Evolutionary conservation across 2,113 vertebrate genomes (phyloP).

Genomic region (Argyrosomus japonicus): DNA sequence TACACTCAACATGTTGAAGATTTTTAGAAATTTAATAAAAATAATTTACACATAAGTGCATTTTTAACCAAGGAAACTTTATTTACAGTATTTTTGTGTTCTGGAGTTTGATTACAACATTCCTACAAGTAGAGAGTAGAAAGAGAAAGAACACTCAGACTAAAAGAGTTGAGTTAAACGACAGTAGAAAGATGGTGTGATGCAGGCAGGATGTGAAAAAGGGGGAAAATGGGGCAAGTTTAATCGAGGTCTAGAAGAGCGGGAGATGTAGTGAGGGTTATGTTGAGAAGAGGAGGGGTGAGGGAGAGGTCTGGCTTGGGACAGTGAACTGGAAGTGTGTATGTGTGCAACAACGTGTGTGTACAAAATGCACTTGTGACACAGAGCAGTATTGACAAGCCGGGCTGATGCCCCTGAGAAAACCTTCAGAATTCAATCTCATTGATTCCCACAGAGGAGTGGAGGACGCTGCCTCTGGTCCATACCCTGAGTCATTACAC

Average conservation of each 20-base stretch:
- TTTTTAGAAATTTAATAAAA: neutral
- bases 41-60: neutral
- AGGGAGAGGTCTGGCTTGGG: slow-evolving; percentile 57
- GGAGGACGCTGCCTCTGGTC: slow-evolving; percentile 74
- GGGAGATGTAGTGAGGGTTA: slow-evolving; percentile 48
- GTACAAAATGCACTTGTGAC: slow-evolving; percentile 86
- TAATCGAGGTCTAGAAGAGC: slow-evolving; percentile 55
- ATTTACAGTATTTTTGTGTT: neutral
- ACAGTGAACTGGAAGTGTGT: slow-evolving; percentile 67
- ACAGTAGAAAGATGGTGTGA: neutral
- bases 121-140: neutral
- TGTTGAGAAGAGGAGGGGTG: slow-evolving; percentile 44
- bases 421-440: slow-evolving; percentile 87
- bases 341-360: slow-evolving; percentile 46
- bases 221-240: slow-evolving; percentile 46
- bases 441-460: slow-evolving; percentile 81
- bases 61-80: neutral
- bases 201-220: slow-evolving; percentile 16
- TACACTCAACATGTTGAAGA: neutral
- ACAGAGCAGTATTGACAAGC: slow-evolving; percentile 85
- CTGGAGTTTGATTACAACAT: neutral
- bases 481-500: slow-evolving; percentile 77
- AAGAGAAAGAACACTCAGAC: no score
- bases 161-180: neutral
- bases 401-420: slow-evolving; percentile 84